phyloP scores from a whole-genome alignment of 2,888 invertebrate genomes.

The Oscheius sp. region DNA sequence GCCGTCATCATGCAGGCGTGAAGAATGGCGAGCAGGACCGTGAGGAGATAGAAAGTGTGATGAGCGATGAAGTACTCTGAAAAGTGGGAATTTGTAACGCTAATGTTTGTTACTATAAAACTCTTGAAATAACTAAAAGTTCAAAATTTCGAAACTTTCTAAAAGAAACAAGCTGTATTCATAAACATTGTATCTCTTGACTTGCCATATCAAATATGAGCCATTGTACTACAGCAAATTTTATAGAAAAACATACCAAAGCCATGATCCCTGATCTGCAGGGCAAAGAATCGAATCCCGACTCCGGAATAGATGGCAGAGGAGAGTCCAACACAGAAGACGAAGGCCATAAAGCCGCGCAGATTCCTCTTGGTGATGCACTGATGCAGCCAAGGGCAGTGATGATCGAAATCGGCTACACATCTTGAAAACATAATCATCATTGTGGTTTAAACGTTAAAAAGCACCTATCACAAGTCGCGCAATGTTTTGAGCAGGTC shows the following conservation, averaged over 20 bases:
- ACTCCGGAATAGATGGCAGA: slow-evolving; percentile 46
- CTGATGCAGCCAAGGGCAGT: slow-evolving; percentile 62
- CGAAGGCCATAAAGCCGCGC: slow-evolving; percentile 56
- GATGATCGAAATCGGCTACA: slow-evolving; percentile 60
- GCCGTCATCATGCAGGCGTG: slow-evolving; percentile 52
- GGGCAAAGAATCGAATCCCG: slow-evolving; percentile 38
- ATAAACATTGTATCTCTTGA: too few relatives aligned
- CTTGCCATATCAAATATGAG: too few relatives aligned
- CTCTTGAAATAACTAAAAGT: too few relatives aligned
- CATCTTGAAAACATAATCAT: slow-evolving; percentile 44
- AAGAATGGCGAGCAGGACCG: slow-evolving; percentile 46
- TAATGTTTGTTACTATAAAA: not conserved
- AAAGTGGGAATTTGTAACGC: slow-evolving; percentile 10
- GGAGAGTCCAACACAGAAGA: slow-evolving; percentile 48
- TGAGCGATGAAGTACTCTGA: slow-evolving; percentile 46
- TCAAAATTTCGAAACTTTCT: too few relatives aligned
- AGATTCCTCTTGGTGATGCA: slow-evolving; percentile 57
- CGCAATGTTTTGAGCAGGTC: slow-evolving; percentile 52
- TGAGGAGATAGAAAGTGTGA: slow-evolving; percentile 49
- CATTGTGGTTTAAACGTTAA: not conserved
- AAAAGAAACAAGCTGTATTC: too few relatives aligned
- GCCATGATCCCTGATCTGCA: slow-evolving; percentile 43
- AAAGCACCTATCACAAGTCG: slow-evolving; percentile 57
- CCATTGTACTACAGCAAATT: not conserved
- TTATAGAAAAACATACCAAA: slow-evolving; percentile 38